Evolutionary conservation across 2,888 invertebrate species (phyloP).

Genomic region (Ischnus inquisitorius): DNA sequence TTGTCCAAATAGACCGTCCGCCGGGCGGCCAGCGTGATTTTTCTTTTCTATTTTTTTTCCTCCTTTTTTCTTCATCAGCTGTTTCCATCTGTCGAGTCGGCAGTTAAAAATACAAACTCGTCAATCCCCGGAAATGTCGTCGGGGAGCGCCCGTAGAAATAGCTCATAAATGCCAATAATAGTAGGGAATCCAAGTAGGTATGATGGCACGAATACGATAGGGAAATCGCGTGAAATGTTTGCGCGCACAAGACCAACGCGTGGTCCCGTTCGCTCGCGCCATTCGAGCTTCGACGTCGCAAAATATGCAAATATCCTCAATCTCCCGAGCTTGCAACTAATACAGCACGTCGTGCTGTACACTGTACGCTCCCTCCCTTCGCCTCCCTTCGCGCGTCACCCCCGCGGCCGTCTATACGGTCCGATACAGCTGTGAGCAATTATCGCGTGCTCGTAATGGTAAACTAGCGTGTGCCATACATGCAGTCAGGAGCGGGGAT

Average conservation of each 20-base stretch:
- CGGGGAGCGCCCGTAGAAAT: background rate
- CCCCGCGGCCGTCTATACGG: background rate
- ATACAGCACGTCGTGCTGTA: constrained; percentile 7
- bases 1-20: background rate
- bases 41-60: background rate
- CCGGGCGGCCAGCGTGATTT: background rate
- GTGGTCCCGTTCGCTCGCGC: constrained; percentile 10
- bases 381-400: too few species aligned
- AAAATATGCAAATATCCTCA: constrained; percentile 56
- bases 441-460: constrained; percentile 48
- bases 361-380: constrained; percentile 3
- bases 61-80: background rate
- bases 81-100: background rate
- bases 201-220: too few species aligned
- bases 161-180: background rate
- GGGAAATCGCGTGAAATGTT: background rate
- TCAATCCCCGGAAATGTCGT: background rate
- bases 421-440: constrained; percentile 54
- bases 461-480: constrained; percentile 49
- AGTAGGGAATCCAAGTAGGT: too few species aligned
- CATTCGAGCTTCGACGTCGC: constrained; percentile 21
- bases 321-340: constrained; percentile 44
- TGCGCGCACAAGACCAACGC: background rate
- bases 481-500: constrained; percentile 7
- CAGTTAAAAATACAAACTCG: constrained; percentile 3